Percentiles rank a stretch among this genome's conserved stretches.
Evolutionary conservation across 2,113 vertebrate species (phyloP).

Genomic region (Ciconia stormi): DNA sequence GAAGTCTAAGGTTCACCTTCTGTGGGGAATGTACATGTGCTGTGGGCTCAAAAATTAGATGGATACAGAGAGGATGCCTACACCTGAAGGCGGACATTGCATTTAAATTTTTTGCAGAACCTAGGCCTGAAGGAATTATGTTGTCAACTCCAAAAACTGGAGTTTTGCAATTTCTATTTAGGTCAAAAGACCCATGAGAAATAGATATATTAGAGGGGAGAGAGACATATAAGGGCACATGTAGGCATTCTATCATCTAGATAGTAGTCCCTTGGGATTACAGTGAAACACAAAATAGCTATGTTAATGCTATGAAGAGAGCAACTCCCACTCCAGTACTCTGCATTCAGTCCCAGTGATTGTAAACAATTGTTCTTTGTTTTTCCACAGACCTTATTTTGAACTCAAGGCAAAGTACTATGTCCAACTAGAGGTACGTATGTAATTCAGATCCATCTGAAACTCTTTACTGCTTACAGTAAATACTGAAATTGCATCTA

Average conservation of each 20-base stretch:
- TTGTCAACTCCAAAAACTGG: background rate
- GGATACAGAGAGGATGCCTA: background rate
- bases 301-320: background rate
- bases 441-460: background rate
- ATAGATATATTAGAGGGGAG: background rate
- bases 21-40: background rate
- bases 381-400: conserved; percentile 89
- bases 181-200: background rate
- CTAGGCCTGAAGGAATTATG: background rate
- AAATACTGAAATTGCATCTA: background rate
- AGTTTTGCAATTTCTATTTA: background rate
- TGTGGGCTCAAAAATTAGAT: background rate
- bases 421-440: conserved; percentile 90
- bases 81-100: background rate
- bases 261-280: background rate
- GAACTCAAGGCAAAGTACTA: conserved; percentile 97
- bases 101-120: background rate
- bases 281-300: background rate
- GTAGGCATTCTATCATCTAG: background rate
- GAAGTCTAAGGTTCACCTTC: background rate
- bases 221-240: background rate
- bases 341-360: background rate
- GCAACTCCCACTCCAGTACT: background rate
- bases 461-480: background rate
- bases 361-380: background rate